Base-by-base conservation (phyloP, 2,113 vertebrate genomes). In the Corythaeola cristata region DNA sequence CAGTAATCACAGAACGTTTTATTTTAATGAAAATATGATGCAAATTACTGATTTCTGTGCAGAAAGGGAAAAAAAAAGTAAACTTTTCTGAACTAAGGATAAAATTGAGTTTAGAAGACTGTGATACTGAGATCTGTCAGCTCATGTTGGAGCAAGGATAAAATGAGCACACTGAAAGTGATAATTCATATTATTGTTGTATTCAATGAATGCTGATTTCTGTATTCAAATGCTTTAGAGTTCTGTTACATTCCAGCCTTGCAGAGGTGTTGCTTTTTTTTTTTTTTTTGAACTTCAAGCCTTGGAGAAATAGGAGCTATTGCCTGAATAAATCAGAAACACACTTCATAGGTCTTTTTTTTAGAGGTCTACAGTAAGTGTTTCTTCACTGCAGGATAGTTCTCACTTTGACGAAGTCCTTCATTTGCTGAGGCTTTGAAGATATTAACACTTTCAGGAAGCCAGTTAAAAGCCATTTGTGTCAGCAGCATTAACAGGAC, bases 401-500 rank as follows among this genome's bases (percentile, higher is more conserved):
- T 81, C 64, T 94, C 28, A 37, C 81, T 96, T 89, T 68, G 82
- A 74, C 12, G 8, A 95, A 96, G 86, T 75, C 89, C 87, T 75
- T 64, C 78, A 66, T 85, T 92, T 89, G 62, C 79, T 6, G 67
- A 88, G 71, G 78, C 80, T 81, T 30, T 63, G 45, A 67, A 24
- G 37, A 88, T 74, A 88, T 92, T 91, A 96, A 92, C 91, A n/a
- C 84, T 97, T 95, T 88, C 37, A 96, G 68, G 68, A 92, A 88
- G 89, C 69, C 95, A 93, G 79, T 97, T 97, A 97, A 96, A 95
- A 96, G 93, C 90, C 90, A 64, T 92, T 93, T 88, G 90, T 97
- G 96, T 96, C 94, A 93, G 96, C 86, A 97, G 88, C 97, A 90
- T 97, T 97, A 97, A 96, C 91, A 77, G 97, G 97, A 96, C 97